Base-by-base conservation (phyloP, 1,140 invertebrate genomes). In the Augochlora pura region DNA sequence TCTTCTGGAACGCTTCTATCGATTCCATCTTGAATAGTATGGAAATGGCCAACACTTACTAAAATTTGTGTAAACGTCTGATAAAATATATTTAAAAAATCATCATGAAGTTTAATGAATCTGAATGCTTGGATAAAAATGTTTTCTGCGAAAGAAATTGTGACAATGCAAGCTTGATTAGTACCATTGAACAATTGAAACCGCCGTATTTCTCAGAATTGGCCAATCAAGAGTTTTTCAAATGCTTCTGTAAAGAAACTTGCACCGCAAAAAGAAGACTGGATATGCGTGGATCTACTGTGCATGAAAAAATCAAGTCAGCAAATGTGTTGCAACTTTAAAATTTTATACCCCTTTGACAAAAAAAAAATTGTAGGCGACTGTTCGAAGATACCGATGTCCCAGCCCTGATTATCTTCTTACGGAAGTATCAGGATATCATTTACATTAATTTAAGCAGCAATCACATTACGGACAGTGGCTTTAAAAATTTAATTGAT, bases 381-480 rank as follows among this genome's bases (percentile, higher is more conserved):
- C 88, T 94, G 52, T 88, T 95, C 18, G 70, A 86, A 23, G 91
- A 94, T 68, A 77, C 82, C 21, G 94, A 95, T 73, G 91, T 95
- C 12, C 84, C 86, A 54, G 89, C 91, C 38, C 91, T 95, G 12
- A 87, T 89, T 23, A 38, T 87, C 9, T 95, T 94, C 78, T 73
- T 95, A 2, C 85, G 85, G 60, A 86, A 91, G 52, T 84, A 92
- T 79, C 88, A 91, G 5, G 88, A 92, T 65, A 83, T 95, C 8
- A 91, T 90, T 0, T 92, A 90, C 38, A 7, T 95, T 3, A 93
- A 94, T 81, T 88, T 95, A 23, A 88, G 92, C 21, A 94, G 94
- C 80, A 95, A 95, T 73, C 68, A 92, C 71, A 93, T 95, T 14
- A 93, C 92, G 0, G 92, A 94, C 78, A 71, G 80, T 21, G 94